Conservation (phyloP, 2,113 vertebrate genomes). For the Stegastes partitus region DNA sequence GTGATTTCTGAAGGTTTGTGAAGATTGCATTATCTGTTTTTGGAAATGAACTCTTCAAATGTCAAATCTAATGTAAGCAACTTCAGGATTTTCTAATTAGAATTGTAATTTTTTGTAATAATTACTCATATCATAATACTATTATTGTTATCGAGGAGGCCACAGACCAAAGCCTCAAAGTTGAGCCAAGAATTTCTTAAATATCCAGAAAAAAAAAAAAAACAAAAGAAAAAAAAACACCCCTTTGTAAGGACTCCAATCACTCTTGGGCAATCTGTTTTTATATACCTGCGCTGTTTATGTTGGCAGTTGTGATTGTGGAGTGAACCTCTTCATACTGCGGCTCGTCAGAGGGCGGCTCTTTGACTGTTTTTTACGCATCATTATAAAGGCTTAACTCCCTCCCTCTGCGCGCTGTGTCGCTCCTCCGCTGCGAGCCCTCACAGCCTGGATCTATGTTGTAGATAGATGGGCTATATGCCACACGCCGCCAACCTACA, state of each 20-base stretch:
- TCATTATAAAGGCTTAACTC: constrained; percentile 73
- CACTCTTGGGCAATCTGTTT: constrained; percentile 8
- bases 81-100: no score
- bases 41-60: no score
- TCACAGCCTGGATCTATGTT: constrained; percentile 51
- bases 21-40: no score
- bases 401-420: constrained; percentile 66
- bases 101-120: no score
- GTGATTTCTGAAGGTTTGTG: no score
- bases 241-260: neutral
- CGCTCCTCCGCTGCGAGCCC: constrained; percentile 44
- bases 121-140: no score
- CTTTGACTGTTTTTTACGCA: constrained; percentile 59
- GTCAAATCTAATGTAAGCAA: no score
- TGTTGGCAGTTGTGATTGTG: neutral
- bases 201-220: no score
- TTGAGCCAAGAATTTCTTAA: no score
- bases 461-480: constrained; percentile 45
- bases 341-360: constrained; percentile 73
- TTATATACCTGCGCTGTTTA: constrained; percentile 16
- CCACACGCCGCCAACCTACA: constrained; percentile 33
- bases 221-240: no score
- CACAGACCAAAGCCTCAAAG: neutral
- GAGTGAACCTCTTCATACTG: constrained; percentile 13
- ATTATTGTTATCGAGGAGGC: no score